Percentiles rank a stretch among this genome's conserved stretches.
These are phyloP conservation scores for Thalassoma bifasciatum DNA, from an alignment of 2,113 vertebrate species.

Conservation along the genomic window DNA sequence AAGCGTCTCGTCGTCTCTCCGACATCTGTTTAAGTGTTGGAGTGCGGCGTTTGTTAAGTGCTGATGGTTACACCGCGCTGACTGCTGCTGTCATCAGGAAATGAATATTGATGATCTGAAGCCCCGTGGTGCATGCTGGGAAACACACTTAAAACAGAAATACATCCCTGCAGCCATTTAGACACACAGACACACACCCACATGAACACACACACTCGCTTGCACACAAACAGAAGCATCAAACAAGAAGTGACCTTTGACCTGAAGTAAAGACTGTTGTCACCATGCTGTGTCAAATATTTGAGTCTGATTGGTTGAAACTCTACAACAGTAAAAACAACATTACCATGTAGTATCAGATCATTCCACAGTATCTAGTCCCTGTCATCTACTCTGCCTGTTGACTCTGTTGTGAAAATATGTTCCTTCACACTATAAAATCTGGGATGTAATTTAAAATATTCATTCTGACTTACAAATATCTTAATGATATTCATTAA, in stretches of 20 bases:
- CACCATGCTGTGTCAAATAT: too few species aligned
- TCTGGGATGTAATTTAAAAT: too few species aligned
- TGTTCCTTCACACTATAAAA: too few species aligned
- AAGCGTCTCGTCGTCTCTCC: slow-evolving; percentile 50
- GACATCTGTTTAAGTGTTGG: slow-evolving; percentile 68
- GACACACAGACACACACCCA: slow-evolving; percentile 41
- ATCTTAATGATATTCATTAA: too few species aligned
- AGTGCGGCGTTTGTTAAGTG: slow-evolving; percentile 65
- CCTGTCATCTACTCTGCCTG: too few species aligned
- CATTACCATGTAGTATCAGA: too few species aligned
- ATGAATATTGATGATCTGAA: slow-evolving; percentile 78
- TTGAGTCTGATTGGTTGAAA: too few species aligned
- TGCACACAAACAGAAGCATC: slow-evolving; percentile 11
- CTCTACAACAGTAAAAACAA: too few species aligned
- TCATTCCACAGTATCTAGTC: too few species aligned
- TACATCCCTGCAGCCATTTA: slow-evolving; percentile 57
- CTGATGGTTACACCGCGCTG: slow-evolving; percentile 70
- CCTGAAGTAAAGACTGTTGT: slow-evolving; percentile 6
- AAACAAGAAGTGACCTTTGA: slow-evolving; percentile 51
- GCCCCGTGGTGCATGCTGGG: slow-evolving; percentile 58
- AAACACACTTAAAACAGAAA: slow-evolving; percentile 62
- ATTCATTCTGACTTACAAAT: too few species aligned
- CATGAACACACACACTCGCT: background rate
- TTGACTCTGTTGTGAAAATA: too few species aligned
- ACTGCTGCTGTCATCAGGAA: slow-evolving; percentile 70